A percentile compares a stretch with the other conserved stretches of the same genome.
phyloP scores from a whole-genome alignment of 2,797 vertebrate genomes.

The Ceryle rudis region DNA sequence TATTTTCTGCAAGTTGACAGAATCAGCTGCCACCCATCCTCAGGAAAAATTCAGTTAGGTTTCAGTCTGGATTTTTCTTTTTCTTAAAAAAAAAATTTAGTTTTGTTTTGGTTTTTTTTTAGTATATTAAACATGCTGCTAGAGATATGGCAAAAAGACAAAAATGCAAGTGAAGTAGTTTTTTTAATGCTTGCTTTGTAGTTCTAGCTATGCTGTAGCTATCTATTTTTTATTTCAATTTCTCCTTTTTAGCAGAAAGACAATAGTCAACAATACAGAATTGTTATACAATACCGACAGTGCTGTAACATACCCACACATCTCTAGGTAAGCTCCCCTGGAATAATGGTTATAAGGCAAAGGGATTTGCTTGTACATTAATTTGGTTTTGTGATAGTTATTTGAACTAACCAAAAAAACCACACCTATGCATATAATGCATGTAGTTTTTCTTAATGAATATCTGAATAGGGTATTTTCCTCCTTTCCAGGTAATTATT shows the following conservation, averaged over 20 bases:
- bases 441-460: not conserved
- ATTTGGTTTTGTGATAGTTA: not conserved
- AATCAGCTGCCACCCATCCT: not conserved
- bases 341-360: not conserved
- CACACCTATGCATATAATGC: not conserved
- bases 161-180: not conserved
- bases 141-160: rapidly evolving
- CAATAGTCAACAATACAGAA: not conserved
- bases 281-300: not conserved
- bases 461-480: not conserved
- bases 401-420: not conserved
- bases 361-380: not conserved
- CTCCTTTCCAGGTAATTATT: not conserved
- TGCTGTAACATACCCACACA: not conserved
- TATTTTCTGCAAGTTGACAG: not conserved
- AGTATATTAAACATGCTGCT: not conserved
- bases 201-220: not conserved
- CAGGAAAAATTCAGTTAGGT: not conserved
- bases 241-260: not conserved
- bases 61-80: not conserved
- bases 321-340: not conserved
- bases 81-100: not conserved
- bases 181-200: not conserved
- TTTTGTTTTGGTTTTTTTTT: not conserved
- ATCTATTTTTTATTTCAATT: not conserved